Evolutionary conservation across 1,140 invertebrate species (phyloP).

Genomic region (Agrilus planipennis): DNA sequence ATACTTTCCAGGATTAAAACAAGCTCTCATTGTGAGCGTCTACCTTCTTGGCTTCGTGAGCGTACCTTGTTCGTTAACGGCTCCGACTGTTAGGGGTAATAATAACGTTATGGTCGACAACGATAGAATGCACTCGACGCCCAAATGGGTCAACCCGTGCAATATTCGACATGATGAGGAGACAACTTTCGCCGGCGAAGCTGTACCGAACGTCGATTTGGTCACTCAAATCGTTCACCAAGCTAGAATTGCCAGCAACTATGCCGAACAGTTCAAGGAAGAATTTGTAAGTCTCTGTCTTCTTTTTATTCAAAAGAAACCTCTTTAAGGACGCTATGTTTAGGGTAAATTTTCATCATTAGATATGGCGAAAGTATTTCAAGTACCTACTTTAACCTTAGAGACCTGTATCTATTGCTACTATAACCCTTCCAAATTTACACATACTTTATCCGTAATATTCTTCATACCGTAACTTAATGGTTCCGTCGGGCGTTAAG

Average conservation of each 20-base stretch:
- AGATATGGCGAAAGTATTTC: too few relatives aligned
- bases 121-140: slow-evolving; percentile 11
- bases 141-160: slow-evolving; percentile 44
- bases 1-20: slow-evolving; percentile 24
- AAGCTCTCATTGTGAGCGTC: slow-evolving; percentile 21
- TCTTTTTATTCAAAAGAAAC: slow-evolving; percentile 7
- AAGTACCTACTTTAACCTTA: too few relatives aligned
- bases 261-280: slow-evolving; percentile 36
- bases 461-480: too few relatives aligned
- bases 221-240: slow-evolving; percentile 35
- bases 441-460: too few relatives aligned
- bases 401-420: too few relatives aligned
- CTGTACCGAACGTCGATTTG: slow-evolving; percentile 21
- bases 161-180: slow-evolving; percentile 21
- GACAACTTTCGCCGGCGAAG: slow-evolving; percentile 24
- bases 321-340: too few relatives aligned
- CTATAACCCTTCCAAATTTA: too few relatives aligned
- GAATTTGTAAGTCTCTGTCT: slow-evolving; percentile 39
- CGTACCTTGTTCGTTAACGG: slow-evolving; percentile 15
- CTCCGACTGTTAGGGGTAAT: slow-evolving; percentile 12
- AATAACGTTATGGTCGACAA: slow-evolving; percentile 4
- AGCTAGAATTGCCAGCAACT: slow-evolving; percentile 36
- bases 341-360: too few relatives aligned
- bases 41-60: slow-evolving; percentile 22
- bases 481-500: too few relatives aligned